Evolutionary conservation across 2,888 invertebrate species (phyloP), one percentile per base, ranked within the genome.

Genomic region (Drosophila rellima): DNA sequence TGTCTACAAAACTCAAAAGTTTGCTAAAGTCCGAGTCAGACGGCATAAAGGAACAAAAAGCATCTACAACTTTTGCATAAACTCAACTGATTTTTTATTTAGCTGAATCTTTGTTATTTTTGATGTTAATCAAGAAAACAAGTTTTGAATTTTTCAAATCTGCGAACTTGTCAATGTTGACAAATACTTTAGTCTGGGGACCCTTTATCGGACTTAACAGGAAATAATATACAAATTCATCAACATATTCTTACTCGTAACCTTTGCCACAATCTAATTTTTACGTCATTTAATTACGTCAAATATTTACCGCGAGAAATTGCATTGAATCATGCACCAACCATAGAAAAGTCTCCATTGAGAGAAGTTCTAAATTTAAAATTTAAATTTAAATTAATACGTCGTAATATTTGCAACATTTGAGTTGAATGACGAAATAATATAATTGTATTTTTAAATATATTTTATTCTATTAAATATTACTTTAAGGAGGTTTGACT

Each of bases 1-100:
- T 42, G 17, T 55, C 11, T 48, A 31, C 33, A 54, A 37, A 57
- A 50, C 11, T 23, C 37, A 35, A 74, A 74, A 72, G 44, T 74
- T 74, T 50, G 15, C 18, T 26, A 31, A 29, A 56, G 45, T 40
- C 11, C 20, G 54, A 61, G 57, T 61, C 68, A 47, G 56, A 67
- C 11, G 23, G 7, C n/a, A 50, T 29, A 52, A 68, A 39, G 54
- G 37, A 40, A 44, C 35, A 29, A 44, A 54, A 68, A 62, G 48
- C 31, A 20, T 17, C 35, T 33, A 33, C 20, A 75, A 70, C 40
- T 45, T 55, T 52, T 17, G 15, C 33, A 18, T 8, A 47, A 52
- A 59, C 48, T 62, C 69, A 20, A 44, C 17, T 33, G 10, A 23
- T 54, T 56, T 68, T 68, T 47, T 29, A 42, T 67, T 55, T 18